Evolutionary conservation across 2,797 vertebrate genomes (phyloP), one percentile per base, ranked within the genome.

Genomic region (Leucoraja ocellata): DNA sequence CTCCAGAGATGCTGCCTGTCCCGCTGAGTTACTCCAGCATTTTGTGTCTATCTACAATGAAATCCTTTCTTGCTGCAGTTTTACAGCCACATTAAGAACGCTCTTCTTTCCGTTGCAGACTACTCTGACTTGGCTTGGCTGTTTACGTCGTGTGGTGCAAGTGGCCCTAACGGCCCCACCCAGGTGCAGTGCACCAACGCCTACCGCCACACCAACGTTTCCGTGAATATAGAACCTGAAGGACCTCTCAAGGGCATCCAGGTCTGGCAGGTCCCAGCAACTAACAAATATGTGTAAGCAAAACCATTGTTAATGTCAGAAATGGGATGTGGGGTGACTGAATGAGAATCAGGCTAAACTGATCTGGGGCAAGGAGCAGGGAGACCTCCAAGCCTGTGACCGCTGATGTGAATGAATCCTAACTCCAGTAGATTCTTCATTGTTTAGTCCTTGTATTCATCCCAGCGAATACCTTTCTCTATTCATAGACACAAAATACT

Each of bases 141-240:
- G 96, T 98, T 98, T 94, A 97, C 97, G 78, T 97, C 98, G 0
- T 98, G 98, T 93, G 97, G 98, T 21, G 97, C 98, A 94, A 98
- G 97, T 16, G 97, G 98, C 63, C 96, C 96, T 1, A 94, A 86
- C 0, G 98, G 98, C 1, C 98, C 98, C 7, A 99, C 98, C 81
- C 98, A 98, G 95, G 97, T 97, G 86, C 98, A 98, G 95, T 98
- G 98, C 8, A 96, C 98, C 95, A 97, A 95, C 13, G 96, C 97
- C 61, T 97, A 98, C 94, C 96, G 95, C 91, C 96, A 98, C 95
- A 97, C 96, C 95, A 98, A 97, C 0, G 94, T 97, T 94, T 97
- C 94, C 0, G 97, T 98, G 93, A 94, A 88, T 0, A 95, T 98
- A 95, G 97, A 96, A 81, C 97, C 96, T 93, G 96, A 97, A 0